A percentile compares a stretch with the other conserved stretches of the same genome.
phyloP scores from a whole-genome alignment of 1,140 invertebrate species.

The Diploscapter pachys region DNA sequence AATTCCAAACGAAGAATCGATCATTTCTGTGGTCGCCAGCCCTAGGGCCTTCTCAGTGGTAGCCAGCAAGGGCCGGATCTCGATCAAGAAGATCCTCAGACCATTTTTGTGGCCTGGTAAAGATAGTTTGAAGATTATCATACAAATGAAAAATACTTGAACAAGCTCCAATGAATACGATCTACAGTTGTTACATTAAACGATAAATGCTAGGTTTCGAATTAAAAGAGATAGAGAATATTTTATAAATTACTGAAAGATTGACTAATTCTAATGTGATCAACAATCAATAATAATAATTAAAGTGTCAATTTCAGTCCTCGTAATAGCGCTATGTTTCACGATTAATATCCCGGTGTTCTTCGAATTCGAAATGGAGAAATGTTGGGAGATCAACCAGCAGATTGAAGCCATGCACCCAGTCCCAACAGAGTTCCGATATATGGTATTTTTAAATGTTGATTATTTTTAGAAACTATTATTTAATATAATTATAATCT shows the following conservation, averaged over 20 bases:
- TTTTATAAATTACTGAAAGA: too few relatives aligned
- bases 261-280: too few relatives aligned
- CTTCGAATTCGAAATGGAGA: slow-evolving; percentile 32
- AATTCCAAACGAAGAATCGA: too few relatives aligned
- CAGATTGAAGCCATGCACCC: slow-evolving; percentile 23
- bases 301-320: slow-evolving; percentile 16
- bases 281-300: not conserved
- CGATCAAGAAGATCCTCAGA: slow-evolving; percentile 2
- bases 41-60: too few relatives aligned
- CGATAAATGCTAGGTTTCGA: too few relatives aligned
- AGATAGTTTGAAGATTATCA: not conserved
- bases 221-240: too few relatives aligned
- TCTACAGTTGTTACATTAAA: too few relatives aligned
- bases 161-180: too few relatives aligned
- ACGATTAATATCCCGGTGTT: slow-evolving; percentile 33
- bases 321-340: slow-evolving; percentile 28
- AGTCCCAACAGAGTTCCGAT: slow-evolving; percentile 28
- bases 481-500: not conserved
- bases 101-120: slow-evolving; percentile 6
- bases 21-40: too few relatives aligned
- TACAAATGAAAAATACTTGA: too few relatives aligned
- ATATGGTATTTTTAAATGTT: slow-evolving; percentile 9
- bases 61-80: too few relatives aligned
- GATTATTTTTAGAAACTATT: not conserved
- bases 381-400: slow-evolving; percentile 27